Percentiles rank a stretch among this genome's conserved stretches.
phyloP scores from a whole-genome alignment of 2,888 invertebrate genomes.

The Cryptocheilus praepositus region DNA sequence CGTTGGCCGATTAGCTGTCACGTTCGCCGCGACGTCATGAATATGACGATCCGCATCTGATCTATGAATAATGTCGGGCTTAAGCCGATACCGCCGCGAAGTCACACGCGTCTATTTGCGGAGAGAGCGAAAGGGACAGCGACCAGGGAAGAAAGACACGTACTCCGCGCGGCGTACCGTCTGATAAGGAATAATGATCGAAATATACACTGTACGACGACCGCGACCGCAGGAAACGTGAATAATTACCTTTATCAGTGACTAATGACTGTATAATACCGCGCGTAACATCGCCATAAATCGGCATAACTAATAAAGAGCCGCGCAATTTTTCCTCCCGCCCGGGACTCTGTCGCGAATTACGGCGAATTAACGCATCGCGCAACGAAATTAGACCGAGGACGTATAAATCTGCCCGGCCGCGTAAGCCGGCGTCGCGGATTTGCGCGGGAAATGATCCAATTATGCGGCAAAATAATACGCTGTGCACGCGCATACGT shows the following conservation, averaged over 20 bases:
- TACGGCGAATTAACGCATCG: no score
- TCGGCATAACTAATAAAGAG: neutral
- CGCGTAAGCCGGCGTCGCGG: no score
- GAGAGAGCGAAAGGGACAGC: neutral
- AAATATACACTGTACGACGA: no score
- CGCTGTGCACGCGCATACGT: no score
- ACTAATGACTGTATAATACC: no score
- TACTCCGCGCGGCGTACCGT: neutral
- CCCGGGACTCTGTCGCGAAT: neutral
- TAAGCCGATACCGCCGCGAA: no score
- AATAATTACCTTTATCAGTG: neutral
- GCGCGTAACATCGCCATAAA: neutral
- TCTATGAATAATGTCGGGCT: conserved; percentile 55
- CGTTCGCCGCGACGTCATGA: conserved; percentile 54
- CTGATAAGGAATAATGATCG: no score
- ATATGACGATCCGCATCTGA: conserved; percentile 57
- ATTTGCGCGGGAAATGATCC: no score
- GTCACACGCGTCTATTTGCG: no score
- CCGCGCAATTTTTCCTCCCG: neutral
- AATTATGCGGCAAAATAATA: no score
- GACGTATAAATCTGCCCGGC: no score
- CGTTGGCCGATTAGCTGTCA: conserved; percentile 59
- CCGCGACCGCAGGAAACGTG: neutral
- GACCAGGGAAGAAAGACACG: neutral
- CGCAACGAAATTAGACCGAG: no score